Evolutionary conservation across 2,888 invertebrate genomes (phyloP), one percentile per base, ranked within the genome.

Genomic region (Apotomis turbidana): DNA sequence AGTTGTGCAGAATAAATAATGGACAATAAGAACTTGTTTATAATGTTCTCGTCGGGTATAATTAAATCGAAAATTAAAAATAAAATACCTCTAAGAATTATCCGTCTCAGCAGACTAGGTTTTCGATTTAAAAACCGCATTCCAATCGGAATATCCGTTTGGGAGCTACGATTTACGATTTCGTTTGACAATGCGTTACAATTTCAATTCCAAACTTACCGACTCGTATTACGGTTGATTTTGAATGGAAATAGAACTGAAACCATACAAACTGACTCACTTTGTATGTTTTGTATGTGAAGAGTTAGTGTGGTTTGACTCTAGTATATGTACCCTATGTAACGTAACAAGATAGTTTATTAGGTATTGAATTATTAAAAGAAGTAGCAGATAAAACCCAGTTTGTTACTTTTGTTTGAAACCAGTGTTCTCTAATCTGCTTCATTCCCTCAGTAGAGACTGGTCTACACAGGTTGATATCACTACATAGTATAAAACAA

Each of bases 381-480:
- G 3, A 12, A 5, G 10, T 41, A 41, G 8, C 15, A 54, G 13
- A 41, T 63, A 4, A 36, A 12, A 1, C 36, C 9, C 13, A 9
- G 5, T 41, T 54, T 49, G 49, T 49, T 15, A 44, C 52, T 15
- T 52, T 63, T 54, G 44, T 15, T 64, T 64, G 15, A 64, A 55
- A 64, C 54, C 64, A 64, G 55, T 64, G 54, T 55, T 64, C 54
- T 38, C 12, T 3, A 64, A 64, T 64, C 64, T 54, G 54, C 15
- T 55, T 64, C 44, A 54, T 54, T 64, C 54, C 38, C 9, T 13
- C 52, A 9, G 4, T 52, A 63, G 51, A 52, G 51, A 51, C 13
- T 52, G 27, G 64, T 54, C 15, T 15, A 12, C 38, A 54, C 6
- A 9, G 13, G 38, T 4, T n/a, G 51, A 10, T 27, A 4, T 57